Percentiles rank a stretch among this genome's conserved stretches.
These are phyloP conservation scores for Papilio machaon DNA, from an alignment of 1,140 invertebrate genomes.

Conservation along the genomic window DNA sequence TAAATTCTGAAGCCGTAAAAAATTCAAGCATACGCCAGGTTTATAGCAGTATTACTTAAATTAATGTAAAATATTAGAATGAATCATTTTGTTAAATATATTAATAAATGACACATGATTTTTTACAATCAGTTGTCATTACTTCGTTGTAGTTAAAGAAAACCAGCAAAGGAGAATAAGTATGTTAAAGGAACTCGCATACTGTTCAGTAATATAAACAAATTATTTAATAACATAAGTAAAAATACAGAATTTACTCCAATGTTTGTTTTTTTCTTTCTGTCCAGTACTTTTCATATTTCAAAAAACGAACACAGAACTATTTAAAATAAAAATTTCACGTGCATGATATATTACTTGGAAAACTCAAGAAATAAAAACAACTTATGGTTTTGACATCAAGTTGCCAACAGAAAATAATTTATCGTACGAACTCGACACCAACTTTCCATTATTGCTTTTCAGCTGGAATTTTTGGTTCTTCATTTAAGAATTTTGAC, in stretches of 20 bases:
- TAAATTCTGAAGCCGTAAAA: constrained; percentile 17
- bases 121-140: no score
- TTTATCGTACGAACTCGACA: constrained; percentile 52
- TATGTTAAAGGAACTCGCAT: no score
- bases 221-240: background rate
- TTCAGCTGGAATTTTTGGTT: constrained; percentile 37
- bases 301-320: background rate
- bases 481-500: constrained; percentile 31
- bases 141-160: no score
- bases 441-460: constrained; percentile 49
- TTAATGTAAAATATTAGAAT: background rate
- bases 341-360: constrained; percentile 27
- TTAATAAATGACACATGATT: background rate
- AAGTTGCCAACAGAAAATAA: constrained; percentile 53
- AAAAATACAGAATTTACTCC: background rate
- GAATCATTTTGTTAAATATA: background rate
- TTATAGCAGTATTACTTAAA: background rate
- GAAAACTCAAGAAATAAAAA: constrained; percentile 42
- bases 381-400: constrained; percentile 45
- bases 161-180: no score
- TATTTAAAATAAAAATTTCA: constrained; percentile 32
- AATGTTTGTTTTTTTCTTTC: background rate
- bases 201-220: no score
- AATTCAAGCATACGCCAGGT: background rate
- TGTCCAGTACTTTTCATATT: background rate